Evolutionary conservation across 2,888 invertebrate species (phyloP).

Genomic region (Sericinus montela): DNA sequence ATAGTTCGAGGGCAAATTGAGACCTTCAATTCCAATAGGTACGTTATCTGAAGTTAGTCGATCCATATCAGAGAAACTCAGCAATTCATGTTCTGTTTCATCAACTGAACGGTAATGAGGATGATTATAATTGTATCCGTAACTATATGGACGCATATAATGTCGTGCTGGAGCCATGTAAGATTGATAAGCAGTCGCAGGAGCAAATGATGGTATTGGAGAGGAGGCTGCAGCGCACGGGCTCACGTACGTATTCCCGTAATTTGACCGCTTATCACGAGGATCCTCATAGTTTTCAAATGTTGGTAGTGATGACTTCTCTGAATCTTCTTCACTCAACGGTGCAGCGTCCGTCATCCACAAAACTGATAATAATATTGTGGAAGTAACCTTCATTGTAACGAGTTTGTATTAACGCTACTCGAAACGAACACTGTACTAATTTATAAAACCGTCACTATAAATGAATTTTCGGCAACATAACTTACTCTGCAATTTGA

Average conservation of each 20-base stretch:
- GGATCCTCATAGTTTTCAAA: constrained; percentile 16
- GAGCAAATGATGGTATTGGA: constrained; percentile 25
- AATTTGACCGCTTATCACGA: constrained; percentile 39
- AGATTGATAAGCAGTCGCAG: constrained; percentile 24
- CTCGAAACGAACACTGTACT: constrained; percentile 32
- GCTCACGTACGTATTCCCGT: constrained; percentile 28
- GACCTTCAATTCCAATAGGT: constrained; percentile 22
- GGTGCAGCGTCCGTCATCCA: constrained; percentile 35
- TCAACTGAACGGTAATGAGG: constrained; percentile 45
- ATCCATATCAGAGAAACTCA: constrained; percentile 54
- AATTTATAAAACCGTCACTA: constrained; percentile 52
- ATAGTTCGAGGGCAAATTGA: constrained; percentile 14
- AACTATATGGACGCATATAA: constrained; percentile 24
- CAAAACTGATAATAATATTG: constrained; percentile 35
- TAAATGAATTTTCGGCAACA: constrained; percentile 33
- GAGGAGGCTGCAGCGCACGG: constrained; percentile 48
- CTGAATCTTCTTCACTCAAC: constrained; percentile 18
- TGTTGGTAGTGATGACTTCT: constrained; percentile 22
- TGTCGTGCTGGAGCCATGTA: constrained; percentile 27
- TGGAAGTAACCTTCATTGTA: constrained; percentile 49
- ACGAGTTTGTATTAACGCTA: constrained; percentile 34
- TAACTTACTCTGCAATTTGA: constrained; percentile 23
- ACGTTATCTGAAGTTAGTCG: constrained; percentile 38
- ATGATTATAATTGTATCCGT: constrained; percentile 31
- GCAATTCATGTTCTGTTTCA: constrained; percentile 36